These are phyloP conservation scores for Isotomurus palustris DNA, from an alignment of 2,888 invertebrate genomes.

Conservation along the genomic window DNA sequence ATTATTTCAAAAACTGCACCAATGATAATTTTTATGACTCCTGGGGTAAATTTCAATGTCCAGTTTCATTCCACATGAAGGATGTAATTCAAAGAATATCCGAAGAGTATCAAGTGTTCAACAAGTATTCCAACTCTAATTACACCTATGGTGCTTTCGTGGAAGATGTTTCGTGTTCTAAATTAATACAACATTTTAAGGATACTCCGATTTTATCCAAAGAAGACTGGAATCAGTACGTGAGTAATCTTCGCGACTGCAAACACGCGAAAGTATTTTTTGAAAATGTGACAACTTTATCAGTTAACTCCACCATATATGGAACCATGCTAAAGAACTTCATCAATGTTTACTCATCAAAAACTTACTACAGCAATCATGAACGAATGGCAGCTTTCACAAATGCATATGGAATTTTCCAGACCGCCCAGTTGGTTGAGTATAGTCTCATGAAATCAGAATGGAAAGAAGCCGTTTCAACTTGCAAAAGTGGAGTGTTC, in stretches of 20 bases:
- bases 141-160: no score
- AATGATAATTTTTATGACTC: conserved; percentile 4
- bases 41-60: conserved; percentile 17
- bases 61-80: conserved; percentile 12
- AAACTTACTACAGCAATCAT: conserved; percentile 9
- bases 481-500: conserved; percentile 18
- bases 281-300: conserved; percentile 19
- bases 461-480: conserved; percentile 20
- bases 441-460: conserved; percentile 9
- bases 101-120: conserved; percentile 11
- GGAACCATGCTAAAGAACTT: conserved; percentile 12
- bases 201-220: no score
- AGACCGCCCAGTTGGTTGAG: conserved; percentile 19
- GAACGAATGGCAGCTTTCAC: conserved; percentile 20
- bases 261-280: no score
- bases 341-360: conserved; percentile 15
- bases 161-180: no score
- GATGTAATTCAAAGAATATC: conserved; percentile 14
- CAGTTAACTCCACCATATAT: conserved; percentile 12
- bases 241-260: no score
- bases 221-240: conserved; percentile 14
- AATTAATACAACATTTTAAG: no score
- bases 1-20: no score
- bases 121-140: no score
- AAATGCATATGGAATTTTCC: conserved; percentile 21